A percentile compares a stretch with the other conserved stretches of the same genome.
Conservation (phyloP, 1,140 invertebrate genomes). For the Ectropis grisescens region DNA sequence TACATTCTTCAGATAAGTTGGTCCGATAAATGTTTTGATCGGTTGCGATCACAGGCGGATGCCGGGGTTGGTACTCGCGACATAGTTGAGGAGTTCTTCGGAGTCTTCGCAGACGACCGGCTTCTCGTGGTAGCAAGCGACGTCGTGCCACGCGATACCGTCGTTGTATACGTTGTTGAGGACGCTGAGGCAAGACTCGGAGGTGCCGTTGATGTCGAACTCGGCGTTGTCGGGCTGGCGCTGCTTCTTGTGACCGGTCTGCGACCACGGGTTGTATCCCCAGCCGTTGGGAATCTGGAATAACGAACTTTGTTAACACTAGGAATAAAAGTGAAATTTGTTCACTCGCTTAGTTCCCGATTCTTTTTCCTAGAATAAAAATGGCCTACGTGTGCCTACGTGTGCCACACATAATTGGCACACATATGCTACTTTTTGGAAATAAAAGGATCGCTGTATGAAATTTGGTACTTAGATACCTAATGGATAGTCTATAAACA, state of each 20-base stretch:
- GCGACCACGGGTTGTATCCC: constrained; percentile 88
- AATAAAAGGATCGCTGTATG: no score
- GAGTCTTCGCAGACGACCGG: constrained; percentile 91
- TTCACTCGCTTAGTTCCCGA: no score
- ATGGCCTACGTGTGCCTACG: no score
- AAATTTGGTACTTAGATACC: no score
- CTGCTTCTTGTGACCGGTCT: constrained; percentile 89
- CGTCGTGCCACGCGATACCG: constrained; percentile 92
- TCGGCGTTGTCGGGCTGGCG: constrained; percentile 92
- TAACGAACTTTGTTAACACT: no score
- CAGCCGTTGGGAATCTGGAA: constrained; percentile 74
- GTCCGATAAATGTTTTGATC: no score
- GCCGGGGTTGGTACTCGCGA: constrained; percentile 83
- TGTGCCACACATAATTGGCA: no score
- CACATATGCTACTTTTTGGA: no score
- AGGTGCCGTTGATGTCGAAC: constrained; percentile 91
- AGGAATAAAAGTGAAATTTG: constrained; percentile 1
- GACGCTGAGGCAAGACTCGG: constrained; percentile 87
- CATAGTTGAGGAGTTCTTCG: constrained; percentile 87
- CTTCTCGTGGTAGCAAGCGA: constrained; percentile 93
- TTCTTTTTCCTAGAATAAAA: no score
- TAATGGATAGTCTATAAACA: no score
- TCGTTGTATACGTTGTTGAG: constrained; percentile 94
- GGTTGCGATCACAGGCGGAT: constrained; percentile 81
- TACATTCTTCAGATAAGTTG: no score